These are phyloP conservation scores for Enteromius viviparus DNA, from an alignment of 2,797 vertebrate species.

Conservation along the genomic window DNA sequence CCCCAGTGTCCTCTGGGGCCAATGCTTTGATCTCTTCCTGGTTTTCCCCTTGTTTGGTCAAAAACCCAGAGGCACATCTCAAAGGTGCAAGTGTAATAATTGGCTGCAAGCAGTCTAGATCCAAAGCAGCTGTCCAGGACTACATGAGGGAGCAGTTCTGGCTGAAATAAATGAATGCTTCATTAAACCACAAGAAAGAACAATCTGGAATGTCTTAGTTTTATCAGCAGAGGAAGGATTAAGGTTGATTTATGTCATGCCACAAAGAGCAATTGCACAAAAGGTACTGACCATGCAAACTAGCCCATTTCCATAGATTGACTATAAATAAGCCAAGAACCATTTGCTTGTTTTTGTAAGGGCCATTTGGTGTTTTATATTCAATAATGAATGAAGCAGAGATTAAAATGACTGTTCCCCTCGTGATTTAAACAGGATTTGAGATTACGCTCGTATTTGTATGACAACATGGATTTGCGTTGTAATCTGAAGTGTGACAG, in stretches of 20 bases:
- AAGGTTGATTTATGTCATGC: conserved; percentile 48
- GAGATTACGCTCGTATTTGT: conserved; percentile 19
- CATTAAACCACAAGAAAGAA: conserved; percentile 57
- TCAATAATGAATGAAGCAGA: conserved; percentile 21
- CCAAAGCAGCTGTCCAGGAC: conserved; percentile 64
- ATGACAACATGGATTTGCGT: conserved; percentile 7
- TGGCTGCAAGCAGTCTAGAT: conserved; percentile 66
- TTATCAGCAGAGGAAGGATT: conserved; percentile 46
- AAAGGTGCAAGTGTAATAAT: conserved; percentile 72
- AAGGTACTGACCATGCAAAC: conserved; percentile 23
- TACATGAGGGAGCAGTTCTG: conserved; percentile 50
- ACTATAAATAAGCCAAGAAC: background rate
- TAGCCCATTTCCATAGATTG: background rate
- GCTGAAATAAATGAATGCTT: conserved; percentile 56
- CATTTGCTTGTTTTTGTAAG: conserved; percentile 5
- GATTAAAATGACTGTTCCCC: conserved; percentile 30
- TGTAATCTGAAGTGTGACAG: conserved; percentile 34
- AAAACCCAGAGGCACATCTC: conserved; percentile 64
- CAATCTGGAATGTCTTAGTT: conserved; percentile 55
- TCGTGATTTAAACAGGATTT: conserved; percentile 28
- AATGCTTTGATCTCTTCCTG: conserved; percentile 67
- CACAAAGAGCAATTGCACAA: conserved; percentile 44
- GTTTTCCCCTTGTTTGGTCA: conserved; percentile 59
- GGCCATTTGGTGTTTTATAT: background rate
- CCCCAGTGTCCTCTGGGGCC: conserved; percentile 31